A percentile compares a stretch with the other conserved stretches of the same genome.
Evolutionary conservation across 2,113 vertebrate species (phyloP).

Genomic region (Myrmecobius fasciatus): DNA sequence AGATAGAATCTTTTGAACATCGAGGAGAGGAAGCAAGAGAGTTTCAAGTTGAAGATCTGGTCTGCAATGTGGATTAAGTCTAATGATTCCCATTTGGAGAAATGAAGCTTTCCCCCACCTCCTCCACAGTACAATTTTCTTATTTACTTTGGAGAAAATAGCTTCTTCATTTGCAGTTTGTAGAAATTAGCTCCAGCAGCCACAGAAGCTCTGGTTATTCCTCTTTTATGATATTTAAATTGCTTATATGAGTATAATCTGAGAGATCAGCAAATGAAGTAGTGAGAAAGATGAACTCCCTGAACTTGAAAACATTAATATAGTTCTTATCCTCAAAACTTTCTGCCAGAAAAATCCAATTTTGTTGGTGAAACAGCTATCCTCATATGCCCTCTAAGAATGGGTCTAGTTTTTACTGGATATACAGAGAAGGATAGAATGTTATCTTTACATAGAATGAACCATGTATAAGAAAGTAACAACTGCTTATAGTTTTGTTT

Average conservation of each 20-base stretch:
- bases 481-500: not conserved
- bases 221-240: not conserved
- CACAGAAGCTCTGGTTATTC: not conserved
- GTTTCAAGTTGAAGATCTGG: not conserved
- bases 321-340: conserved; percentile 29
- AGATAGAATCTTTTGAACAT: conserved; percentile 9
- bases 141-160: conserved; percentile 1
- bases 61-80: not conserved
- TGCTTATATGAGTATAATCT: conserved; percentile 39
- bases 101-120: not conserved
- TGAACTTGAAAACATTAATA: conserved; percentile 11
- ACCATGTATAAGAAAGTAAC: not conserved
- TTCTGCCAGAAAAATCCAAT: conserved; percentile 23
- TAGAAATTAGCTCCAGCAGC: not conserved
- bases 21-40: not conserved
- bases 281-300: conserved; percentile 20
- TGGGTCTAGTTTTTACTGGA: not conserved
- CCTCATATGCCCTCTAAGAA: conserved; percentile 7
- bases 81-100: not conserved
- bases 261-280: not conserved
- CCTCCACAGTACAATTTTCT: not conserved
- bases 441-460: not conserved
- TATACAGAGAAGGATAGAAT: conserved; percentile 19
- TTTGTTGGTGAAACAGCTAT: conserved; percentile 36
- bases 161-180: not conserved